A percentile compares a stretch with the other conserved stretches of the same genome.
Conservation (phyloP, 1,140 invertebrate species). For the Brachionus calyciflorus region DNA sequence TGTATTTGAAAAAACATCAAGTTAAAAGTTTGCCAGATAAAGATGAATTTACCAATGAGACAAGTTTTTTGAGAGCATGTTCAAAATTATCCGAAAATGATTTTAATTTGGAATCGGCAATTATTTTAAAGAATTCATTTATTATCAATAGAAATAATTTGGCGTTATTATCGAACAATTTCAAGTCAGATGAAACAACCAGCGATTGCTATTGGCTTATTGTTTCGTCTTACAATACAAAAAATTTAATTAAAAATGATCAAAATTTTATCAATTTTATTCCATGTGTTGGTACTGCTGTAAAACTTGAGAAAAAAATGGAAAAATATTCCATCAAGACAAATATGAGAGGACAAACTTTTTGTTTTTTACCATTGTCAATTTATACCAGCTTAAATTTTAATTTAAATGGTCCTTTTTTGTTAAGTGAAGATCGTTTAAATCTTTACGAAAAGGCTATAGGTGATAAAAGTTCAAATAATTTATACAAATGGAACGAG, state of each 20-base stretch:
- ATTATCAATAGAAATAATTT: background rate
- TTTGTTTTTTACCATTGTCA: slow-evolving; percentile 56
- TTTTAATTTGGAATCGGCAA: slow-evolving; percentile 21
- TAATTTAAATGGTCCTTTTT: slow-evolving; percentile 58
- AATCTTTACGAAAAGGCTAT: background rate
- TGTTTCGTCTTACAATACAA: slow-evolving; percentile 40
- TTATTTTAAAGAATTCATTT: background rate
- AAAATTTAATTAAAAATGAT: slow-evolving; percentile 47
- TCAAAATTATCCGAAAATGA: background rate
- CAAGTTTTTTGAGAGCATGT: slow-evolving; percentile 1
- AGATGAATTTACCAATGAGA: background rate
- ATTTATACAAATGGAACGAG: slow-evolving; percentile 17
- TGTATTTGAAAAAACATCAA: slow-evolving; percentile 2
- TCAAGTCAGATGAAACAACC: background rate
- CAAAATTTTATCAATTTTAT: slow-evolving; percentile 45
- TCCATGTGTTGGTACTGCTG: slow-evolving; percentile 53
- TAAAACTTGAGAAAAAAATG: slow-evolving; percentile 46
- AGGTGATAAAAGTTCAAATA: slow-evolving; percentile 4
- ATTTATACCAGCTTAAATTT: slow-evolving; percentile 52
- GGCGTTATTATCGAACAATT: background rate
- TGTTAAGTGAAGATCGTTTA: slow-evolving; percentile 50
- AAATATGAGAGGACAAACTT: slow-evolving; percentile 51
- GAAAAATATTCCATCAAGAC: slow-evolving; percentile 32
- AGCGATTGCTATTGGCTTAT: slow-evolving; percentile 47
- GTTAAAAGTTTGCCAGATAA: background rate